These are phyloP conservation scores for Trichogramma evanescens DNA, from an alignment of 2,888 invertebrate species.

Conservation along the genomic window DNA sequence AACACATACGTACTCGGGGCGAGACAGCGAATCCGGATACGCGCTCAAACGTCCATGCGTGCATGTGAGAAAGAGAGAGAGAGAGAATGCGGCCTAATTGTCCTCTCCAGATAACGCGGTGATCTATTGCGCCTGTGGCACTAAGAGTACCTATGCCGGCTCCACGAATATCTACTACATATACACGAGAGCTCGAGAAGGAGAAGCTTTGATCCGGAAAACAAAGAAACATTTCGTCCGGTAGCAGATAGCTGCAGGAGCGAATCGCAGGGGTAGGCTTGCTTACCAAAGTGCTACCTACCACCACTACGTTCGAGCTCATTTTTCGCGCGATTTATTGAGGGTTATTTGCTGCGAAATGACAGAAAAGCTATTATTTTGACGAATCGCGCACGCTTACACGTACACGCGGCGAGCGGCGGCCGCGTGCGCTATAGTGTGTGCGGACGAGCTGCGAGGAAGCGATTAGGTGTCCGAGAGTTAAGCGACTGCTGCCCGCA, in stretches of 20 bases:
- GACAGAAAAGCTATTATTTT: slow-evolving; percentile 17
- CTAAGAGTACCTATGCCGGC: too few relatives aligned
- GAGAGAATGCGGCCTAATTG: slow-evolving; percentile 39
- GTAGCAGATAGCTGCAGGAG: background rate
- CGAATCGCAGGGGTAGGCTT: too few relatives aligned
- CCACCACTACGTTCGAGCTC: background rate
- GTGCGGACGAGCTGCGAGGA: slow-evolving; percentile 9
- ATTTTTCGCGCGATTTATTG: slow-evolving; percentile 6
- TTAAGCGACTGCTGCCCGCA: background rate
- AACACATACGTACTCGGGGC: too few relatives aligned
- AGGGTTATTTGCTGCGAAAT: background rate
- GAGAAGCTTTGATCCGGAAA: slow-evolving; percentile 19
- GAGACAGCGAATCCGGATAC: background rate
- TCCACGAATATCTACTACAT: background rate
- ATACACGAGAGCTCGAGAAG: too few relatives aligned
- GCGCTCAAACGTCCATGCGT: background rate
- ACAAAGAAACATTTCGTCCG: slow-evolving; percentile 21
- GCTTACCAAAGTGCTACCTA: too few relatives aligned
- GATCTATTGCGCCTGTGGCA: slow-evolving; percentile 27
- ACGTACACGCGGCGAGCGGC: too few relatives aligned
- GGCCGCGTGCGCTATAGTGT: too few relatives aligned
- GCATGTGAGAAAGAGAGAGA: background rate
- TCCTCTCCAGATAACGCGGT: slow-evolving; percentile 39
- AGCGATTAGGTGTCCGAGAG: slow-evolving; percentile 5
- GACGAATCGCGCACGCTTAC: slow-evolving; percentile 4